Percentiles rank a stretch among this genome's conserved stretches.
Conservation (phyloP, 2,797 vertebrate genomes). For the Chiloscyllium punctatum region DNA sequence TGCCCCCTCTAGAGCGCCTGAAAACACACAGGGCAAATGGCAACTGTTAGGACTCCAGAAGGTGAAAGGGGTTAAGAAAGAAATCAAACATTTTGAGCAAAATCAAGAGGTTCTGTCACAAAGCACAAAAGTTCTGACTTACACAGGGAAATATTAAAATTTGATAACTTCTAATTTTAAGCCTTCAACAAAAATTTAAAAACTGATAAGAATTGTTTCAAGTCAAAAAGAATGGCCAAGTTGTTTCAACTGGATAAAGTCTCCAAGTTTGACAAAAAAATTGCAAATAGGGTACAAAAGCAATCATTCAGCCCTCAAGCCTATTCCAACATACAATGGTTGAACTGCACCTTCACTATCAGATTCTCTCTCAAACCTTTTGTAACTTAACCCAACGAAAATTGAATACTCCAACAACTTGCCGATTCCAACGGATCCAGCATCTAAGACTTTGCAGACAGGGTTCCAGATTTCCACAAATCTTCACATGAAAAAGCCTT, state of each 20-base stretch:
- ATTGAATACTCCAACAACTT: neutral
- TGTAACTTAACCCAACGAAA: neutral
- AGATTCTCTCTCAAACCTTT: too few species aligned
- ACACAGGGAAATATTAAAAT: neutral
- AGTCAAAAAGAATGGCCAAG: too few species aligned
- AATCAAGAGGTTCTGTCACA: neutral
- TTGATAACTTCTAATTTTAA: neutral
- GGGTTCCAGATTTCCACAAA: neutral
- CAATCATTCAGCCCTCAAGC: neutral
- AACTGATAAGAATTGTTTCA: too few species aligned
- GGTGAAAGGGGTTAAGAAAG: neutral
- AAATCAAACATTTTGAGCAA: neutral
- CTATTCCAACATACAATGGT: too few species aligned
- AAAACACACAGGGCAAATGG: neutral
- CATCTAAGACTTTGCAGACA: neutral
- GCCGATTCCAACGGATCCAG: neutral
- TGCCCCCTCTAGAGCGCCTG: neutral
- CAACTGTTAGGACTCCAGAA: neutral
- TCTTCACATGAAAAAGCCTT: neutral
- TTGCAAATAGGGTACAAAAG: neutral
- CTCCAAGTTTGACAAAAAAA: neutral
- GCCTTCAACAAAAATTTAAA: too few species aligned
- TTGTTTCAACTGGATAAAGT: neutral
- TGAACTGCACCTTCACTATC: neutral
- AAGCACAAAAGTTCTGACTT: neutral